Evolutionary conservation across 1,140 invertebrate species (phyloP).

Genomic region (Megalonaias nervosa): DNA sequence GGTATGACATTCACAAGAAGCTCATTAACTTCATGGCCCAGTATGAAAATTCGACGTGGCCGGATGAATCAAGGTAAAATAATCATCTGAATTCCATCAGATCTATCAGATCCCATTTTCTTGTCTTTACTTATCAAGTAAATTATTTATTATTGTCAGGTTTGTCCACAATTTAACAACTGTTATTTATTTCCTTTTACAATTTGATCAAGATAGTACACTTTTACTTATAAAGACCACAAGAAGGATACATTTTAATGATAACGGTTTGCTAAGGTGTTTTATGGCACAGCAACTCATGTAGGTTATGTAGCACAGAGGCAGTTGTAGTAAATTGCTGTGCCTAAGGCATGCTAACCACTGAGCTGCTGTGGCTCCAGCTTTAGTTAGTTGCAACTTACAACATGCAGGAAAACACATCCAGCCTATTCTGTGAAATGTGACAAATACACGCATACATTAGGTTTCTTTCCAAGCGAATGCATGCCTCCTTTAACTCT

Average conservation of each 20-base stretch:
- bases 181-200: background rate
- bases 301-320: no score
- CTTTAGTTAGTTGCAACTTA: no score
- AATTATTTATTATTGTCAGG: background rate
- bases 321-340: no score
- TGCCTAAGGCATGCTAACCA: no score
- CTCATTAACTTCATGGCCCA: conserved; percentile 96
- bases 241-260: background rate
- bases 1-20: conserved; percentile 92
- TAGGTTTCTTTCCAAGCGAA: background rate
- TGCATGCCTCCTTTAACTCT: background rate
- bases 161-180: background rate
- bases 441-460: background rate
- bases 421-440: no score
- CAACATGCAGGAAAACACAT: no score
- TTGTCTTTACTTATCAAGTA: background rate
- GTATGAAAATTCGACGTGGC: conserved; percentile 79
- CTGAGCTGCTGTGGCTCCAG: no score
- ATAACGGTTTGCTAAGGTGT: no score
- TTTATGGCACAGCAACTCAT: no score
- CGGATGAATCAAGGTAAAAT: conserved; percentile 78
- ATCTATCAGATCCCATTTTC: background rate
- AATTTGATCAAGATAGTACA: background rate
- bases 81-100: background rate
- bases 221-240: no score